These are phyloP conservation scores for Acrocephalus arundinaceus DNA, from an alignment of 2,113 vertebrate genomes.

Conservation along the genomic window DNA sequence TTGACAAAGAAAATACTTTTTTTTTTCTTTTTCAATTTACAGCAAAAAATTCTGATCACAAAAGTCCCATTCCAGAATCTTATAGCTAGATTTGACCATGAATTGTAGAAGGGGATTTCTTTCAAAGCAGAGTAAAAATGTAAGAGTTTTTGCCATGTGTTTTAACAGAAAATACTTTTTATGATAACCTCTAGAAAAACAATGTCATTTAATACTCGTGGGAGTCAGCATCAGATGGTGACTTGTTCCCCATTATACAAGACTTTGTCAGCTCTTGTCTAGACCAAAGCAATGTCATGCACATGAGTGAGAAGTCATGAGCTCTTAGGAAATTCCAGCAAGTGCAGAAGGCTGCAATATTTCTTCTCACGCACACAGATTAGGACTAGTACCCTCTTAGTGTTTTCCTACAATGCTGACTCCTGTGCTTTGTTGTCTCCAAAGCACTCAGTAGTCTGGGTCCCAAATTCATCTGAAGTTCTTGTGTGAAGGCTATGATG, in stretches of 20 bases:
- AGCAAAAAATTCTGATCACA: background rate
- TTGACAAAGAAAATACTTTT: background rate
- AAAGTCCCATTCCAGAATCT: background rate
- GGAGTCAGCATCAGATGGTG: background rate
- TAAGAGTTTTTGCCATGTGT: background rate
- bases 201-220: background rate
- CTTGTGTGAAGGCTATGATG: background rate
- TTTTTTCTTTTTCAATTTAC: background rate
- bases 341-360: background rate
- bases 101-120: background rate
- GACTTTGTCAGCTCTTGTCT: background rate
- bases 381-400: background rate
- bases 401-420: background rate
- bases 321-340: background rate
- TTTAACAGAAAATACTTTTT: background rate
- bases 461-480: background rate
- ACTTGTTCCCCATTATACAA: background rate
- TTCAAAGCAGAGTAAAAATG: background rate
- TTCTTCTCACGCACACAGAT: background rate
- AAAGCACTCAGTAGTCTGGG: background rate
- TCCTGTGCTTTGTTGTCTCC: background rate
- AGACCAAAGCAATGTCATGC: background rate
- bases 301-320: background rate
- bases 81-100: background rate
- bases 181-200: background rate